Conservation (phyloP, 2,888 invertebrate genomes). For the Tachina grossa region DNA sequence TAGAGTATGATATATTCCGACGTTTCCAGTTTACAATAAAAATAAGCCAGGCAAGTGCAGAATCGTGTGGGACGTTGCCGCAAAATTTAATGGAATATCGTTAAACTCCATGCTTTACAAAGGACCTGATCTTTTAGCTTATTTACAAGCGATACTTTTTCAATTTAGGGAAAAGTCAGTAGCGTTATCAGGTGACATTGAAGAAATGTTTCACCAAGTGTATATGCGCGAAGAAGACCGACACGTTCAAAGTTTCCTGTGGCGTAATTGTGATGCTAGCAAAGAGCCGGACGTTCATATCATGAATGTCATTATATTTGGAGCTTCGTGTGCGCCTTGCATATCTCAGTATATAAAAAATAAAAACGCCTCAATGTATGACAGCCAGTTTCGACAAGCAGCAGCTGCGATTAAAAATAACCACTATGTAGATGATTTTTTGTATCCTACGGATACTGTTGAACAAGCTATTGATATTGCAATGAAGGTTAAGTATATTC, state of each 20-base stretch:
- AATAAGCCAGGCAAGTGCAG: constrained; percentile 69
- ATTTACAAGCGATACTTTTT: constrained; percentile 75
- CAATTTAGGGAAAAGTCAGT: constrained; percentile 77
- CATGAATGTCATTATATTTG: constrained; percentile 57
- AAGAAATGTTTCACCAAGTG: constrained; percentile 70
- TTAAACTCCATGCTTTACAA: no score
- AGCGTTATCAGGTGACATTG: constrained; percentile 70
- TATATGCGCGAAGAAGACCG: constrained; percentile 54
- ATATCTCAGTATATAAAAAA: constrained; percentile 57
- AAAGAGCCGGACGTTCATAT: constrained; percentile 44
- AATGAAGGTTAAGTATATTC: no score
- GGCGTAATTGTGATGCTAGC: constrained; percentile 18
- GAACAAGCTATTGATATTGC: no score
- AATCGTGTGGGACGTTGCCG: constrained; percentile 59
- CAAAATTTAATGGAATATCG: no score
- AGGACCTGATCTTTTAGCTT: no score
- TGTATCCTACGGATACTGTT: no score
- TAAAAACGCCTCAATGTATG: constrained; percentile 44
- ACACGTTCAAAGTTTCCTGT: constrained; percentile 51
- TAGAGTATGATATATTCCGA: constrained; percentile 74
- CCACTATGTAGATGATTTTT: no score
- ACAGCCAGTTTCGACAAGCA: constrained; percentile 39
- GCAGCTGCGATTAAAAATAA: constrained; percentile 28
- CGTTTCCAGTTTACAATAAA: constrained; percentile 72
- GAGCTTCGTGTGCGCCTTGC: constrained; percentile 43